Percentiles rank a stretch among this genome's conserved stretches.
Conservation (phyloP, 2,113 vertebrate species). For the Cochlearius cochlearius region DNA sequence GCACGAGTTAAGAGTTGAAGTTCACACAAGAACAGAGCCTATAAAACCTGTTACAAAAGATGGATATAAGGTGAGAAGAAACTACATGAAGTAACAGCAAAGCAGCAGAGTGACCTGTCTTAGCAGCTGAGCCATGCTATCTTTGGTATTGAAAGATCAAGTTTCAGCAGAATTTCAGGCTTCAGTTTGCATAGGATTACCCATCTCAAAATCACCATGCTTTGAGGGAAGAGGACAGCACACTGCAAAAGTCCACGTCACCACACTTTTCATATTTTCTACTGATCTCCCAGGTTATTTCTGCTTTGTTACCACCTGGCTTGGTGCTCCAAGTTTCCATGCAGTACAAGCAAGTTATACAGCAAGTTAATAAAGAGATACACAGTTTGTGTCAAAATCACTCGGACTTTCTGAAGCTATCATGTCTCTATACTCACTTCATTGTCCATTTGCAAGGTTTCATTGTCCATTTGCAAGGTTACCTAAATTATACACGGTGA, state of each 20-base stretch:
- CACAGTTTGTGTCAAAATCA: neutral
- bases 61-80: neutral
- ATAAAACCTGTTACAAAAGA: neutral
- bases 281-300: neutral
- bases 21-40: neutral
- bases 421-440: neutral
- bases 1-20: neutral
- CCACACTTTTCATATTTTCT: neutral
- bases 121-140: neutral
- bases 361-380: neutral
- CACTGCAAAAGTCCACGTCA: neutral
- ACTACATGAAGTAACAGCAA: neutral
- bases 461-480: neutral
- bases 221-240: neutral
- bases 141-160: neutral
- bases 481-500: neutral
- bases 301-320: rapidly evolving
- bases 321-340: neutral
- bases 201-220: neutral
- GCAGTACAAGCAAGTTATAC: neutral
- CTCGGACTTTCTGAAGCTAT: neutral
- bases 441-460: neutral
- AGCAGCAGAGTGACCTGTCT: neutral
- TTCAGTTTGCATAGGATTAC: neutral
- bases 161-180: neutral